These are phyloP conservation scores for Myotis vivesi DNA, from an alignment of 2,797 vertebrate genomes.

Conservation along the genomic window DNA sequence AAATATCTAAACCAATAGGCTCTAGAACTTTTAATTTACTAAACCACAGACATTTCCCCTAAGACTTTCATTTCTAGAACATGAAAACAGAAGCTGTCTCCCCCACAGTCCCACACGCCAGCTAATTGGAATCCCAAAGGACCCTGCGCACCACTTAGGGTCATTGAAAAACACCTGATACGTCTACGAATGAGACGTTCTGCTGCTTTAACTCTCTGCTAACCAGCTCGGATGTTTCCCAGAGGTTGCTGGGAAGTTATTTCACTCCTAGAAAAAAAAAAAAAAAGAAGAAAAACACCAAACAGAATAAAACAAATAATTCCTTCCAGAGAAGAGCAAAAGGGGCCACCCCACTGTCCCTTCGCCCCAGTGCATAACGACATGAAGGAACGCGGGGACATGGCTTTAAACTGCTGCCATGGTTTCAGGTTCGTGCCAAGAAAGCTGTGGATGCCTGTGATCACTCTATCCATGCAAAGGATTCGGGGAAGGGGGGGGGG, in stretches of 20 bases:
- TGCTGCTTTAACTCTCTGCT: neutral
- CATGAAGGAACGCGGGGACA: neutral
- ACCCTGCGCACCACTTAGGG: neutral
- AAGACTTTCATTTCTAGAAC: constrained; percentile 15
- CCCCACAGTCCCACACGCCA: neutral
- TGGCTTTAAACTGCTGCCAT: neutral
- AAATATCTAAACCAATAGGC: neutral
- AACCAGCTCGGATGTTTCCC: neutral
- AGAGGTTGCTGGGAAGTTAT: neutral
- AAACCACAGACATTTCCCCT: neutral
- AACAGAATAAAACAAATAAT: neutral
- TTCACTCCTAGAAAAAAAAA: neutral
- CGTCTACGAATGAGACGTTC: neutral
- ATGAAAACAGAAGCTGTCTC: neutral
- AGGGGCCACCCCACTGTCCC: neutral
- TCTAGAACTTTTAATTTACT: constrained; percentile 9
- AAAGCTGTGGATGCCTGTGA: neutral
- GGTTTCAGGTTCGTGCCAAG: neutral
- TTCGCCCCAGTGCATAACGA: neutral
- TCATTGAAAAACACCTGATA: neutral
- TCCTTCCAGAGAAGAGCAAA: constrained; percentile 28
- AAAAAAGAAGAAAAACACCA: neutral
- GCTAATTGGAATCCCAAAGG: neutral
- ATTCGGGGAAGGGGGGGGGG: no score
- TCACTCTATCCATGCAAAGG: neutral